A percentile compares a stretch with the other conserved stretches of the same genome.
phyloP scores from a whole-genome alignment of 1,140 invertebrate genomes.

The Odontomachus brunneus region DNA sequence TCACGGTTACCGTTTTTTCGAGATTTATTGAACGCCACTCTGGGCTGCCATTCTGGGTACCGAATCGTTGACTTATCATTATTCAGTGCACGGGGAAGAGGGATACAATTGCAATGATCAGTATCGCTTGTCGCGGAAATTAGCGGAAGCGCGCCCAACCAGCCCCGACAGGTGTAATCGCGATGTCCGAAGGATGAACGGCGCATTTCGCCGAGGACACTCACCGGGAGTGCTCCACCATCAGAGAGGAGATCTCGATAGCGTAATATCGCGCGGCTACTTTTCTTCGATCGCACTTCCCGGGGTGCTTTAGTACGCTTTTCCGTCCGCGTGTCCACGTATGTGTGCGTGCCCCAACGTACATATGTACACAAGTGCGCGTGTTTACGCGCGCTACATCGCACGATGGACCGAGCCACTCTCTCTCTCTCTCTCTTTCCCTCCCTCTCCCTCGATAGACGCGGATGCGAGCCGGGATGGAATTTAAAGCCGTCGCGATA shows the following conservation, averaged over 20 bases:
- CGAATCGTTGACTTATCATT: background rate
- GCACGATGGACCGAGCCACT: no score
- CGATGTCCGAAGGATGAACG: no score
- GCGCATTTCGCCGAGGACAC: background rate
- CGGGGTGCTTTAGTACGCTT: background rate
- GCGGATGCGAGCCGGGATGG: constrained; percentile 1
- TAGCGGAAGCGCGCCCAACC: no score
- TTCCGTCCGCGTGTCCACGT: background rate
- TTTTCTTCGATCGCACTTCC: constrained; percentile 31
- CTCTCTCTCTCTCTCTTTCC: no score
- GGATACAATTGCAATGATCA: no score
- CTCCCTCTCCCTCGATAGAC: no score
- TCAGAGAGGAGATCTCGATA: background rate
- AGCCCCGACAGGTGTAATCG: no score
- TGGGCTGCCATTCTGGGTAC: no score
- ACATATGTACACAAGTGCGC: no score
- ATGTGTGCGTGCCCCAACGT: no score
- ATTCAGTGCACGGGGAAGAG: no score
- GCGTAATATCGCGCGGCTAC: constrained; percentile 38
- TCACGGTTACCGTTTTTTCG: background rate
- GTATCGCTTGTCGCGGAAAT: no score
- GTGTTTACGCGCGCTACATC: background rate
- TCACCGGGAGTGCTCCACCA: background rate
- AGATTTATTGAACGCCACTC: background rate
- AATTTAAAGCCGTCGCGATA: constrained; percentile 47